Base-by-base conservation (phyloP, 2,113 vertebrate species). In the Oryzias woworae region DNA sequence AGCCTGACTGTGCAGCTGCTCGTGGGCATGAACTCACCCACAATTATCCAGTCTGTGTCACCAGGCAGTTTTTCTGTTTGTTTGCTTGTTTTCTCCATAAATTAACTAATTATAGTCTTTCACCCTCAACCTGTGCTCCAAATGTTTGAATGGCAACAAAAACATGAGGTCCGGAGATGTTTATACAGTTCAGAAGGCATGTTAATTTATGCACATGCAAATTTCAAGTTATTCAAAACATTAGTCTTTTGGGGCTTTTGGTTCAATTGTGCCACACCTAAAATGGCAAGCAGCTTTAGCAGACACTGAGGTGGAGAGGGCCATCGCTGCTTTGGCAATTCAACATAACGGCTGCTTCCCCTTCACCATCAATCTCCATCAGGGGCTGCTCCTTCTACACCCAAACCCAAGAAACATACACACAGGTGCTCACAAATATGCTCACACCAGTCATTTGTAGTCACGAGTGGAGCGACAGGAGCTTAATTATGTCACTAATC, bases 401-500 rank as follows among this genome's bases (percentile, higher is more conserved):
- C 10, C 66, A 66, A 58, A n/a, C 66, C 43, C 76, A 62, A 49
- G 49, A 50, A 69, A 63, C 71, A 69, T 73, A 71, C 71, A 77
- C 69, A 23, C 59, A 8, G 43, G 63, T 18, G n/a, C 64, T 69
- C 61, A 51, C 56, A 45, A 26, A 17, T 52, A 41, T 42, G 26
- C 69, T 20, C 66, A 74, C 42, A 71, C 73, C 77, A 46, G 63
- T 62, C 53, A 24, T 5, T 16, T 16, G 64, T 62, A 62, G 54
- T 67, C 58, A 47, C 50, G 16, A 36, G 5, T 56, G 3, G 4
- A 82, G 42, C 48, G 74, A 75, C 65, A 86, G 72, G 71, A 75
- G 70, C 80, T 81, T 90, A 88, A 89, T 90, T 90, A 88, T 77
- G 78, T 71, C 41, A 56, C 83, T 90, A 88, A 90, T 90, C 84